Base-by-base conservation (phyloP, 2,113 vertebrate species). In the Alligator mississippiensis region DNA sequence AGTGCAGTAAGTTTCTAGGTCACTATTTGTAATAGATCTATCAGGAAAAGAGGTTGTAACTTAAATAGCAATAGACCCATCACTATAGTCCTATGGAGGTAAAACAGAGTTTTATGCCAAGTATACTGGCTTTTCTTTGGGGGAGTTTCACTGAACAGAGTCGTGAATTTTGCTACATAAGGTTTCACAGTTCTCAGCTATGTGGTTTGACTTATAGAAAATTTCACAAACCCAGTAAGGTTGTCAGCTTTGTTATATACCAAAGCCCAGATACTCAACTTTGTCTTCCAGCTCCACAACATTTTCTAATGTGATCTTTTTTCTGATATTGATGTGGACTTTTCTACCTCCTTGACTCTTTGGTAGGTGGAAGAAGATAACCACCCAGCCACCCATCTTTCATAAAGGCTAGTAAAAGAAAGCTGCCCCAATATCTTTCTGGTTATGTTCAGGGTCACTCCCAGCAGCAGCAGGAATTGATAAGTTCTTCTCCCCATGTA, bases 1-100 rank as follows among this genome's bases (percentile, higher is more conserved):
- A 83, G 25, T 66, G 72, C 79, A 93, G 86, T 92, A 82, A 80
- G 72, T 94, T 96, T 94, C 90, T 84, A 90, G 34, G 66, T 94
- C 87, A n/a, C 76, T 82, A 22, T 90, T 86, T 81, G 34, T 85
- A 90, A 76, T 30, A 82, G 28, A 21, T 77, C 54, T 47, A 34
- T 81, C 66, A 81, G 77, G 75, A 94, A 78, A 76, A 88, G 68
- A 80, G 92, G 81, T 85, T 82, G 91, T 79, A 86, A 90, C 87
- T 63, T 47, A 82, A 91, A 85, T 66, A 62, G 87, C 86, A 76
- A 93, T 64, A 89, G 89, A 86, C 58, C 88, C 96, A 88, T 93
- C 90, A 90, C 81, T 82, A 2, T 18, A 58, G 34, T 28, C 59
- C 57, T 89, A 68, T 79, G 82, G 85, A 85, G 84, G 68, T 93